Evolutionary conservation across 2,888 invertebrate species (phyloP), one percentile per base, ranked within the genome.

Genomic region (Torymus tubicola): DNA sequence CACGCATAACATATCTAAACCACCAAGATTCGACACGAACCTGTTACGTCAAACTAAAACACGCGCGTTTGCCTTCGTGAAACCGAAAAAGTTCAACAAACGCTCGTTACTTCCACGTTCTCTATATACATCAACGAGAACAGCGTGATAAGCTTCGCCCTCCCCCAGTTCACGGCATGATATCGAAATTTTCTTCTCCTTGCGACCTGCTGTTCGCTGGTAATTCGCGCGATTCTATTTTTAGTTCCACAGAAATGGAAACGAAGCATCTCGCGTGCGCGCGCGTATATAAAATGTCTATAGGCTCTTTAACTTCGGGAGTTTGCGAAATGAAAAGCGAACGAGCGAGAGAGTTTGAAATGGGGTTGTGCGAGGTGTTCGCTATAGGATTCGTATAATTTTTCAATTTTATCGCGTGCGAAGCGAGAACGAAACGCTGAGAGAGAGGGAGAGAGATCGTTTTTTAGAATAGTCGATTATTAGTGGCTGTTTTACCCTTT

Each of bases 201-300:
- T 53, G 24, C n/a, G 53, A 53, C 14, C 63, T 13, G 16, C 5
- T 2, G 5, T 8, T 1, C 8, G 42, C 42, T 5, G 1, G 42
- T 42, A 42, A 42, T 42, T 42, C 42, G 42, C 16, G 72, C 11
- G 14, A 14, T n/a, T 18, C 68, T 77, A 77, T 77, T 77, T 77
- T 77, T 77, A 77, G 31, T 14, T 58, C 16, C 10, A 31, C 18
- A 5, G n/a, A 42, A 42, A 42, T 63, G 74, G 69, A 74, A 64
- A 74, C 52, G 74, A 74, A 69, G 68, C 72, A 68, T 74, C 68
- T 42, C 5, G 74, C 73, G 74, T 69, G 79, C 72, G 21, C 52
- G n/a, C 63, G 11, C 24, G n/a, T 12, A 2, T 60, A 50, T 68
- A 57, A 14, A 21, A 24, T 65, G 21, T 58, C 52, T 14, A 14